phyloP scores from a whole-genome alignment of 2,888 invertebrate species.

The Rhingia rostrata region DNA sequence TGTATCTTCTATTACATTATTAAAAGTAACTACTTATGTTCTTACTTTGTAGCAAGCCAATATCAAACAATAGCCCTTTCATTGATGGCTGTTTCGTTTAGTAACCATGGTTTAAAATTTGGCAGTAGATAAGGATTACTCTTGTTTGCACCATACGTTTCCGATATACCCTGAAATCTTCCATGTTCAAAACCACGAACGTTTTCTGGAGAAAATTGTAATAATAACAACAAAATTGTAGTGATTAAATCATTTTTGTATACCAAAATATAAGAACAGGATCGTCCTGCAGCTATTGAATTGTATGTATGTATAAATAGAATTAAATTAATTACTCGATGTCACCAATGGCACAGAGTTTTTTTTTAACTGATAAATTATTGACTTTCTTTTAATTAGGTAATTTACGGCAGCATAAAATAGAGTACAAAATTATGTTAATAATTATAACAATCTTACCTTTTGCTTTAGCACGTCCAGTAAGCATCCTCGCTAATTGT shows the following conservation, averaged over 20 bases:
- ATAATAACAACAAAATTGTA: no score
- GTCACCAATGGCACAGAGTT: background rate
- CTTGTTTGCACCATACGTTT: conserved; percentile 7
- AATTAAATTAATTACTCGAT: background rate
- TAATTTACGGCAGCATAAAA: no score
- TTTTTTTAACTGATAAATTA: background rate
- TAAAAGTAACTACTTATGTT: background rate
- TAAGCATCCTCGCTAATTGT: conserved; percentile 17
- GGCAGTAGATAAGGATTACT: background rate
- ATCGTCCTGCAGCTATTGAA: no score
- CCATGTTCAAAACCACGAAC: no score
- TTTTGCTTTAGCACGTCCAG: conserved; percentile 24
- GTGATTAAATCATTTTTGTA: no score
- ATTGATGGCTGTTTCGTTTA: conserved; percentile 24
- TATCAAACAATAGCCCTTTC: background rate
- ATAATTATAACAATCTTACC: conserved; percentile 16
- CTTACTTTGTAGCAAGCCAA: conserved; percentile 2
- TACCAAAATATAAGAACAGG: no score
- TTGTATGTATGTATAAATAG: background rate
- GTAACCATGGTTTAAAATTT: conserved; percentile 17
- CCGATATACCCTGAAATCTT: no score
- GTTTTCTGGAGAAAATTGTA: no score
- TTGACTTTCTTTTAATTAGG: no score
- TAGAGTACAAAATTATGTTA: background rate
- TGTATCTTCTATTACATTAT: conserved; percentile 12